Evolutionary conservation across 2,113 vertebrate species (phyloP).

Genomic region (Marcusenius ussheri): DNA sequence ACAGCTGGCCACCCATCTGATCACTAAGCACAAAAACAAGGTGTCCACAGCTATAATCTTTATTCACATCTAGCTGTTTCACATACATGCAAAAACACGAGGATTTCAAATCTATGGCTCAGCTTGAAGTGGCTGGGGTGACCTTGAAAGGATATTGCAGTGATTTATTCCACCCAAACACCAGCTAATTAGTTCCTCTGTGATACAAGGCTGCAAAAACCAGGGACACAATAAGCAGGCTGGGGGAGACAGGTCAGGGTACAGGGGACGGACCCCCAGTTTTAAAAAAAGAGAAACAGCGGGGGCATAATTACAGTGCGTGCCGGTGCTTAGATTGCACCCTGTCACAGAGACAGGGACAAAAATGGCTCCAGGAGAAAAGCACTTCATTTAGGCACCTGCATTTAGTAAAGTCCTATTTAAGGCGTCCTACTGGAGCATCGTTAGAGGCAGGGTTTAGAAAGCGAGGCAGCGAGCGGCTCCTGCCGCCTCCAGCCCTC

Average conservation of each 20-base stretch:
- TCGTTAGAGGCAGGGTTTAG: neutral
- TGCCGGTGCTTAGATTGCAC: neutral
- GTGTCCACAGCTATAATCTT: slow-evolving; percentile 35
- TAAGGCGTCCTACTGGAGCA: neutral
- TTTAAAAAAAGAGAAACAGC: slow-evolving; percentile 15
- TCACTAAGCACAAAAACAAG: slow-evolving; percentile 25
- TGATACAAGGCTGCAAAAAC: slow-evolving; percentile 50
- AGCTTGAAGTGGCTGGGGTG: slow-evolving; percentile 32
- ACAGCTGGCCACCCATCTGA: slow-evolving; percentile 17
- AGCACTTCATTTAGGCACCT: neutral
- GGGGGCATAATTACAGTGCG: slow-evolving; percentile 41
- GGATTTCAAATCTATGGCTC: slow-evolving; percentile 36
- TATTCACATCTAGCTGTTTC: neutral
- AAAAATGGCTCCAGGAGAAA: neutral
- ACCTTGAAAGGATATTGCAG: slow-evolving; percentile 49
- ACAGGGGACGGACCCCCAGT: slow-evolving; percentile 42
- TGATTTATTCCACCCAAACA: slow-evolving; percentile 46
- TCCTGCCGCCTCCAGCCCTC: neutral
- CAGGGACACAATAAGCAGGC: slow-evolving; percentile 54
- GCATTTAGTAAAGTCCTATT: slow-evolving; percentile 6
- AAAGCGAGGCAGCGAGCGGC: neutral
- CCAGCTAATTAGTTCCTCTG: slow-evolving; percentile 56
- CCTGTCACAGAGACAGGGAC: slow-evolving; percentile 1
- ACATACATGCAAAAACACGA: neutral
- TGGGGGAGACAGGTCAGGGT: slow-evolving; percentile 49